A percentile compares a stretch with the other conserved stretches of the same genome.
Conservation (phyloP, 2,113 vertebrate species). For the Periophthalmus modestus region DNA sequence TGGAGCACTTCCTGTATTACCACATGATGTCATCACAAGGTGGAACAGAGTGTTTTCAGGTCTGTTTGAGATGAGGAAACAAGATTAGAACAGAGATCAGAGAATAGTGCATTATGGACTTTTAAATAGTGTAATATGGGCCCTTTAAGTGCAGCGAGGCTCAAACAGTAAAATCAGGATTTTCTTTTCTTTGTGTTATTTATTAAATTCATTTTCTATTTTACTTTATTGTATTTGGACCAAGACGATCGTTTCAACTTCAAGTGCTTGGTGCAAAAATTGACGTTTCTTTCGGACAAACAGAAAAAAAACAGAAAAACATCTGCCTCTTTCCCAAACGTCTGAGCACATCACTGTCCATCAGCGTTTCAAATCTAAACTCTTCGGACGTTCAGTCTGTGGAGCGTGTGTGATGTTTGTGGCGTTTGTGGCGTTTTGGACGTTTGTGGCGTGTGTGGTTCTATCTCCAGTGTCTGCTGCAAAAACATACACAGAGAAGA, state of each 20-base stretch:
- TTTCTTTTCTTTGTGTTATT: background rate
- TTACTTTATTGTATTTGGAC: background rate
- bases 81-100: too few relatives aligned
- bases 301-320: background rate
- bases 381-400: background rate
- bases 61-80: too few relatives aligned
- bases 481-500: background rate
- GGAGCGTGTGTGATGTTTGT: too few relatives aligned
- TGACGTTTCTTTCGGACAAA: background rate
- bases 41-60: too few relatives aligned
- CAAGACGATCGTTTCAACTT: background rate
- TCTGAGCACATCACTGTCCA: background rate
- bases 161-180: too few relatives aligned
- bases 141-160: too few relatives aligned
- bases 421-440: background rate
- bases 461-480: background rate
- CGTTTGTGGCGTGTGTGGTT: background rate
- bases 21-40: too few relatives aligned
- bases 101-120: too few relatives aligned
- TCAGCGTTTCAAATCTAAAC: constrained; percentile 1
- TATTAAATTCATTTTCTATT: background rate
- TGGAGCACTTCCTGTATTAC: too few relatives aligned
- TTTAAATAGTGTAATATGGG: too few relatives aligned
- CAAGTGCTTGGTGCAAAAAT: background rate
- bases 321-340: background rate